These are phyloP conservation scores for Girardinichthys multiradiatus DNA, from an alignment of 2,113 vertebrate genomes.

Conservation along the genomic window DNA sequence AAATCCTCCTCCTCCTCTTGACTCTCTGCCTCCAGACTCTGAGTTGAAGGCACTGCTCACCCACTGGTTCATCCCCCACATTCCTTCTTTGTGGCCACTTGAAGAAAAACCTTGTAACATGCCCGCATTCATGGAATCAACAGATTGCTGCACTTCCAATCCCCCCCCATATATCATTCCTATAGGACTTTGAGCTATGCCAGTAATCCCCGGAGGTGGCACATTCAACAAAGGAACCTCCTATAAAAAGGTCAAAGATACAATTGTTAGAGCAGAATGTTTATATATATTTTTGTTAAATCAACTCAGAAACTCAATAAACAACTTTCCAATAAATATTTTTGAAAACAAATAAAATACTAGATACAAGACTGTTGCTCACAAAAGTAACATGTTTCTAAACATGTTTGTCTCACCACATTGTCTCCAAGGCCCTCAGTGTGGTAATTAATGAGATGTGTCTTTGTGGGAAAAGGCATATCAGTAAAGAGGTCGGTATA, in stretches of 20 bases:
- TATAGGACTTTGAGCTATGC: conserved; percentile 4
- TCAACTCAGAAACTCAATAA: no score
- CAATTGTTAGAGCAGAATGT: conserved; percentile 9
- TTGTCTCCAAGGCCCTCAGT: conserved; percentile 89
- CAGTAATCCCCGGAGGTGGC: background rate
- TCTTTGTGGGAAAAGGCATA: conserved; percentile 81
- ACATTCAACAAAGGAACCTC: conserved; percentile 51
- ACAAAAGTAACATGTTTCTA: background rate
- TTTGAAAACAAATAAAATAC: no score
- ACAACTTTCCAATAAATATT: no score
- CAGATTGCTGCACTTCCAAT: conserved; percentile 6
- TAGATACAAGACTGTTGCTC: no score
- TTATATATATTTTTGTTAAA: background rate
- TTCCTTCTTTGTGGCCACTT: conserved; percentile 1
- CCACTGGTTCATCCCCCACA: background rate
- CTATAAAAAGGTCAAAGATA: conserved; percentile 40
- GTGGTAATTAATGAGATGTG: conserved; percentile 84
- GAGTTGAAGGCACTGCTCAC: background rate
- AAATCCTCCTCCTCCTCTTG: conserved; percentile 9
- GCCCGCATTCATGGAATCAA: background rate
- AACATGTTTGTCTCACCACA: conserved; percentile 75
- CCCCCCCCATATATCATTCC: background rate
- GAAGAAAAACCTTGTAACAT: background rate
- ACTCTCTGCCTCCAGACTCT: conserved; percentile 19
- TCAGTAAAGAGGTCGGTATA: conserved; percentile 70